Evolutionary conservation across 1,140 invertebrate species (phyloP).

Genomic region (Trissolcus basalis): DNA sequence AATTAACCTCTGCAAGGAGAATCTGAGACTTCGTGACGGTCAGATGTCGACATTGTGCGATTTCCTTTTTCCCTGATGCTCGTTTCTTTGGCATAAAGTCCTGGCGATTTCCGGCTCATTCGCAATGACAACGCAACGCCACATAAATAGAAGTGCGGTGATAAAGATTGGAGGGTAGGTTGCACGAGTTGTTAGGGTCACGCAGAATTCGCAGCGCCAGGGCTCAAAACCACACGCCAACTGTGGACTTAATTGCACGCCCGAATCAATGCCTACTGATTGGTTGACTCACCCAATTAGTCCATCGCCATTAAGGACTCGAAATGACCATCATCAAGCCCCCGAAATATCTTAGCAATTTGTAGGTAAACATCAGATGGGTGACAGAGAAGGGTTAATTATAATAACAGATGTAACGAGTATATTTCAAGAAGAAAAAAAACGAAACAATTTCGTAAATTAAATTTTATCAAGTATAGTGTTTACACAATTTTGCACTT

Average conservation of each 20-base stretch:
- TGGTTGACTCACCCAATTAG: slow-evolving; percentile 60
- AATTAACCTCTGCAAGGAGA: slow-evolving; percentile 18
- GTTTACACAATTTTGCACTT: no score
- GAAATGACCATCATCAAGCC: slow-evolving; percentile 47
- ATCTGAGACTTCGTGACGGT: slow-evolving; percentile 14
- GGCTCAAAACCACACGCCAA: slow-evolving; percentile 32
- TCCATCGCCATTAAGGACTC: slow-evolving; percentile 45
- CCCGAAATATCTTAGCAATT: slow-evolving; percentile 35
- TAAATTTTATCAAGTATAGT: no score
- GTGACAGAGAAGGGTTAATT: no score
- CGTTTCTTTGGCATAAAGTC: slow-evolving; percentile 36
- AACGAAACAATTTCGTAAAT: no score
- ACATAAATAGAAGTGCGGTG: slow-evolving; percentile 54
- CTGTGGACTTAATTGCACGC: slow-evolving; percentile 29
- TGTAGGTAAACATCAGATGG: slow-evolving; percentile 16
- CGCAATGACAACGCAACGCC: slow-evolving; percentile 10
- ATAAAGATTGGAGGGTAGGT: slow-evolving; percentile 52
- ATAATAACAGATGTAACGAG: no score
- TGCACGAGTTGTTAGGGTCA: slow-evolving; percentile 16
- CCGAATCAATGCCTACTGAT: slow-evolving; percentile 62
- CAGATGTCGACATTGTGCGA: slow-evolving; percentile 28
- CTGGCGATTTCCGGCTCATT: slow-evolving; percentile 36
- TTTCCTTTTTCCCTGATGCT: slow-evolving; percentile 29
- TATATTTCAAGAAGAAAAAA: no score
- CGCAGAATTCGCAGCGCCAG: slow-evolving; percentile 22